Conservation (phyloP, 2,888 invertebrate species). For the Corbicula japonica region DNA sequence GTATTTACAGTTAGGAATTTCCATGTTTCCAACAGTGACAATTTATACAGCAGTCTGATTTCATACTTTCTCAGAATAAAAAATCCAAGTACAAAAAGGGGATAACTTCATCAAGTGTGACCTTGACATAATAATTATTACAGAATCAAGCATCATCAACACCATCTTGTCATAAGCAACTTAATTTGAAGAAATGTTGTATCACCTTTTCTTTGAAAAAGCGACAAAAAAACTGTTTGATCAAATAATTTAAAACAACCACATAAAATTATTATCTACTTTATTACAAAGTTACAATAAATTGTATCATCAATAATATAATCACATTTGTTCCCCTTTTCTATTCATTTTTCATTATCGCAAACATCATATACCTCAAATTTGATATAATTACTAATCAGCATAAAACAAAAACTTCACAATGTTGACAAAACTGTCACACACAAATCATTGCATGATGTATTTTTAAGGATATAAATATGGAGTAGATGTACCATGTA, state of each 20-base stretch:
- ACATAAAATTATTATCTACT: neutral
- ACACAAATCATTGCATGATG: neutral
- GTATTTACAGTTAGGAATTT: no score
- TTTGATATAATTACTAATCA: neutral
- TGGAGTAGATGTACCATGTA: neutral
- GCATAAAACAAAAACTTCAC: neutral
- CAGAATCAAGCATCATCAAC: no score
- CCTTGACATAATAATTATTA: no score
- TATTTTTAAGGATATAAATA: neutral
- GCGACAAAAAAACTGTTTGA: neutral
- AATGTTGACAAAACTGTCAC: neutral
- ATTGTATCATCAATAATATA: constrained; percentile 17
- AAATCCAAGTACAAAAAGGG: no score
- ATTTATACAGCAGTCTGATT: no score
- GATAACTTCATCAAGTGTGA: no score
- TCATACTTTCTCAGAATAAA: no score
- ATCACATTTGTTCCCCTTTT: constrained; percentile 32
- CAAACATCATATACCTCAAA: neutral
- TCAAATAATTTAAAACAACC: neutral
- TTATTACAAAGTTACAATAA: constrained; percentile 36
- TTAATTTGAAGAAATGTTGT: no score
- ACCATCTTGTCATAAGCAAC: no score
- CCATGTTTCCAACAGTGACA: no score
- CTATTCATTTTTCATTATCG: neutral
- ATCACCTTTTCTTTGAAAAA: no score